These are phyloP conservation scores for Ichneumon xanthorius DNA, from an alignment of 2,888 invertebrate species.

Conservation along the genomic window DNA sequence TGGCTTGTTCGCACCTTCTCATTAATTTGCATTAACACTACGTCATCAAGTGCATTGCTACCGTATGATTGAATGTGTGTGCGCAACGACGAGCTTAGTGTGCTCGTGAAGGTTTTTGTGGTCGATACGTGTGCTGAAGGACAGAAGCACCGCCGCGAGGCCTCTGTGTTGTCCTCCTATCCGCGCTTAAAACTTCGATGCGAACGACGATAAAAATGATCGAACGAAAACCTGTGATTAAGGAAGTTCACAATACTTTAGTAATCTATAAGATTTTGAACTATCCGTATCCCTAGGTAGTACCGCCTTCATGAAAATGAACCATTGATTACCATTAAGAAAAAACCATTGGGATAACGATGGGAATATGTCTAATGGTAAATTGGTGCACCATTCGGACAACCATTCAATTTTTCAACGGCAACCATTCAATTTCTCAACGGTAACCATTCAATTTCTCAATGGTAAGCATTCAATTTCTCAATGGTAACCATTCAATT, in stretches of 20 bases:
- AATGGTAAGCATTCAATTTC: no score
- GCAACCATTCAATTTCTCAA: no score
- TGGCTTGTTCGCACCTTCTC: slow-evolving; percentile 36
- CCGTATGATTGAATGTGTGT: slow-evolving; percentile 19
- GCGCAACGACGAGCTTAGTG: background rate
- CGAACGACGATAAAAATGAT: background rate
- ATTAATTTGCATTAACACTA: slow-evolving; percentile 58
- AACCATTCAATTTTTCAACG: no score
- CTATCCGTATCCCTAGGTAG: no score
- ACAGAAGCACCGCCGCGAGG: background rate
- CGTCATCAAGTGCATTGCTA: slow-evolving; percentile 46
- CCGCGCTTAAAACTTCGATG: background rate
- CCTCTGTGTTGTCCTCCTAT: background rate
- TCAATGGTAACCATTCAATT: no score
- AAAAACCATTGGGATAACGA: no score
- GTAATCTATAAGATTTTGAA: background rate
- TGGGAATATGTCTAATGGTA: no score
- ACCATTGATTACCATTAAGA: no score
- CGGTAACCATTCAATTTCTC: no score
- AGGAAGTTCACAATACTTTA: background rate
- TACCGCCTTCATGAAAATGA: no score
- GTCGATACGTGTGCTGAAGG: slow-evolving; percentile 9
- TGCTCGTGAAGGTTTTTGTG: slow-evolving; percentile 40
- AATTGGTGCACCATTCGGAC: no score
- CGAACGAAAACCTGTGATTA: background rate